Evolutionary conservation across 2,113 vertebrate species (phyloP).

Genomic region (Beaufortia kweichowensis): DNA sequence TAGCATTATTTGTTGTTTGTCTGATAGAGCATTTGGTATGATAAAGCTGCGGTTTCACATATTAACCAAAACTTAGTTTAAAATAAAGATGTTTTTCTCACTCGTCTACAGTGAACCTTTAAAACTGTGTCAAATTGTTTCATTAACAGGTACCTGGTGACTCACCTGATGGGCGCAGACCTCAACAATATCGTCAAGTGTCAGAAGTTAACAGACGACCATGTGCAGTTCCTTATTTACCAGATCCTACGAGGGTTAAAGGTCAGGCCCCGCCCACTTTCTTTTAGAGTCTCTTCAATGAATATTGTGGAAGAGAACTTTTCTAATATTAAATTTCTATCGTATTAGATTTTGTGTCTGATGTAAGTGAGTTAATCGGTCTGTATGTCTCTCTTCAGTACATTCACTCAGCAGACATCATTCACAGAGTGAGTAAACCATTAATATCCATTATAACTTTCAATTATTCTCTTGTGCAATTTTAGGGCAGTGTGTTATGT

Average conservation of each 20-base stretch:
- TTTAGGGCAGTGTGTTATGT: background rate
- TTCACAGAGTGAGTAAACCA: constrained; percentile 90
- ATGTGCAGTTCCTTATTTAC: constrained; percentile 99
- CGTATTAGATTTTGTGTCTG: background rate
- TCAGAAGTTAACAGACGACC: constrained; percentile 97
- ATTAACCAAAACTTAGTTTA: too few relatives aligned
- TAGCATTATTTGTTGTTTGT: too few relatives aligned
- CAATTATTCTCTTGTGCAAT: background rate
- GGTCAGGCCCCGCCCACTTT: constrained; percentile 68
- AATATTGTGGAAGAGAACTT: background rate
- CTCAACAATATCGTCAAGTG: constrained; percentile 99
- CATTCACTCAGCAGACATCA: constrained; percentile 98
- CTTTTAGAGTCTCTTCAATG: background rate
- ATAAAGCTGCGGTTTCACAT: too few relatives aligned
- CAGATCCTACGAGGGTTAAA: constrained; percentile 96
- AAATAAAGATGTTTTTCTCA: too few relatives aligned
- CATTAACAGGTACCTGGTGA: constrained; percentile 85
- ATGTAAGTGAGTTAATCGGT: constrained; percentile 35
- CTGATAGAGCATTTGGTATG: too few relatives aligned
- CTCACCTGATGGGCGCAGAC: constrained; percentile 97
- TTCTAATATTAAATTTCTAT: too few relatives aligned
- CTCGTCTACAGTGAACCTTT: too few relatives aligned
- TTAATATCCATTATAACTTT: background rate
- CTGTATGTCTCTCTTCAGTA: constrained; percentile 78
- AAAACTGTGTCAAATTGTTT: constrained; percentile 42